Evolutionary conservation across 2,888 invertebrate species (phyloP).

Genomic region (Rhingia campestris): DNA sequence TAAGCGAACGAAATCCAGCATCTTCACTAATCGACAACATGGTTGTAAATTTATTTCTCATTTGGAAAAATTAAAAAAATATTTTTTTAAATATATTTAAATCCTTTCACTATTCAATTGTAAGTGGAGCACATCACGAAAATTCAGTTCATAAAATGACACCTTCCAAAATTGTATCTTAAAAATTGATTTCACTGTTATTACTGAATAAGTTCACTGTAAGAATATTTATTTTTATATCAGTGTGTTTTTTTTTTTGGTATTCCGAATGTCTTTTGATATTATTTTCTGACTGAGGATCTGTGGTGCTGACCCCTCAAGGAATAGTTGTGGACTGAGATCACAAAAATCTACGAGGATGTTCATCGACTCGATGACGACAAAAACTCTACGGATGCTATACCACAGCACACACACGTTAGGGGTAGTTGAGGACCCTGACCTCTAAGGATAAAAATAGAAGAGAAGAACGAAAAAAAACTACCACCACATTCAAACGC

Average conservation of each 20-base stretch:
- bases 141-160: conserved; percentile 11
- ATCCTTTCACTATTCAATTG: conserved; percentile 45
- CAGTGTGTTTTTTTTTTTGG: conserved; percentile 29
- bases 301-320: conserved; percentile 81
- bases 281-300: conserved; percentile 59
- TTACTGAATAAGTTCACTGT: not conserved
- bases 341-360: conserved; percentile 77
- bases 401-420: conserved; percentile 32
- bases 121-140: conserved; percentile 49
- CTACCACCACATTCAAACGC: conserved; percentile 17
- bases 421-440: conserved; percentile 73
- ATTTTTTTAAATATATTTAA: conserved; percentile 16
- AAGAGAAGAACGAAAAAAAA: conserved; percentile 41
- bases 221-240: conserved; percentile 74
- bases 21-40: conserved; percentile 83
- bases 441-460: conserved; percentile 73
- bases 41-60: conserved; percentile 58
- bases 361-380: conserved; percentile 75
- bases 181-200: conserved; percentile 15
- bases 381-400: conserved; percentile 64
- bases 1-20: conserved; percentile 83
- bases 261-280: conserved; percentile 17
- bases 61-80: conserved; percentile 43
- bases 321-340: conserved; percentile 82
- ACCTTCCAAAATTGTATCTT: conserved; percentile 23